A percentile compares a stretch with the other conserved stretches of the same genome.
Conservation (phyloP, 2,888 invertebrate genomes). For the Cosmia pyralina region DNA sequence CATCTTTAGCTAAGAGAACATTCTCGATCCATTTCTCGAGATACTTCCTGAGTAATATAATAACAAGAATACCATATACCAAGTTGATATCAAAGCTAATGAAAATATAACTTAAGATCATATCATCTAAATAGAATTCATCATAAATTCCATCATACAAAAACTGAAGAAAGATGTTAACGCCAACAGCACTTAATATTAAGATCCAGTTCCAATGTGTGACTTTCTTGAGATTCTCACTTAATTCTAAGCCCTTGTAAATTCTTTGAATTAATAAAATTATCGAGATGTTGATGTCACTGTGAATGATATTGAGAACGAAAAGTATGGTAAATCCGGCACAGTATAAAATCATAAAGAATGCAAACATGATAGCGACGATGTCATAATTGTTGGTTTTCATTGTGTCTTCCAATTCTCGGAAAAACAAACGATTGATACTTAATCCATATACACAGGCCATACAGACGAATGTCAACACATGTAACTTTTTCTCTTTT, state of each 20-base stretch:
- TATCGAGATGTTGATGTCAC: constrained; percentile 22
- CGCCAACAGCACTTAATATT: constrained; percentile 8
- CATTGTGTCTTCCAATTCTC: constrained; percentile 1
- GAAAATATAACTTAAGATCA: constrained; percentile 12
- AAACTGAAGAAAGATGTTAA: constrained; percentile 11
- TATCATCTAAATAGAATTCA: constrained; percentile 12
- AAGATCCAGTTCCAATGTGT: constrained; percentile 37
- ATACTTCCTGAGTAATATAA: constrained; percentile 41
- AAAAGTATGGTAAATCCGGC: constrained; percentile 30
- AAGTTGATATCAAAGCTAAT: constrained; percentile 39
- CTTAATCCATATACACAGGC: neutral
- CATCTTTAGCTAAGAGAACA: neutral
- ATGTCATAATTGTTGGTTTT: neutral
- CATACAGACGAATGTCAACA: constrained; percentile 6
- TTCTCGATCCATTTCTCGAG: constrained; percentile 28
- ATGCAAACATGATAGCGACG: neutral
- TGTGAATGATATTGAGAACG: constrained; percentile 31
- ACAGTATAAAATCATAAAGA: constrained; percentile 7
- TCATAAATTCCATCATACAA: constrained; percentile 4
- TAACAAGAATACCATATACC: constrained; percentile 30
- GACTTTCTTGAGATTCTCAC: neutral
- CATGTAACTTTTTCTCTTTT: constrained; percentile 11
- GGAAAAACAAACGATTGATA: constrained; percentile 20
- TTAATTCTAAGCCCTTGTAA: constrained; percentile 18
- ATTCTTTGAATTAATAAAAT: constrained; percentile 40